Evolutionary conservation across 2,113 vertebrate genomes (phyloP).

Genomic region (Lanius ludovicianus): DNA sequence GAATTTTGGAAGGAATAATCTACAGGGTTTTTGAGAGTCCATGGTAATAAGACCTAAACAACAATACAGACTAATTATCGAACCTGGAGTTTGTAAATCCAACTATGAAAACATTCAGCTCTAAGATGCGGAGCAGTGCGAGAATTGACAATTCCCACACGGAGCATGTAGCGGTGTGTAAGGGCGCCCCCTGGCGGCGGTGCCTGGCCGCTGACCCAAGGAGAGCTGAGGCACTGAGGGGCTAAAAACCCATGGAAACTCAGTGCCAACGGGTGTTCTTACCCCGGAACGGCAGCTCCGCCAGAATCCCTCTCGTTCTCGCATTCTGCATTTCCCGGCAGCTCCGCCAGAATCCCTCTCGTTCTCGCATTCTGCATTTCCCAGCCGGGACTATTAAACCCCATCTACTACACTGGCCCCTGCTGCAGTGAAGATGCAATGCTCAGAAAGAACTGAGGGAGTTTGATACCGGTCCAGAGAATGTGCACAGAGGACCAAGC

Average conservation of each 20-base stretch:
- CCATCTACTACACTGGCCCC: not conserved
- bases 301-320: too few species aligned
- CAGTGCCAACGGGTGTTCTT: not conserved
- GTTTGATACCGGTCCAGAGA: not conserved
- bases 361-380: not conserved
- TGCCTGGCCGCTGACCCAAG: fast-evolving
- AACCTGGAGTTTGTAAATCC: not conserved
- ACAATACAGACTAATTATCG: not conserved
- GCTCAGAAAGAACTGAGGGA: not conserved
- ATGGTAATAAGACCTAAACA: not conserved
- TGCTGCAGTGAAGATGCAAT: not conserved
- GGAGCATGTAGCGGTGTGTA: fast-evolving
- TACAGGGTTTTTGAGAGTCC: not conserved
- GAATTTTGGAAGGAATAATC: not conserved
- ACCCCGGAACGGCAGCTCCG: too few species aligned
- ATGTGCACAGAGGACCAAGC: not conserved
- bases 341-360: too few species aligned
- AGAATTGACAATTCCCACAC: fast-evolving
- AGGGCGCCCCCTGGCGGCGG: not conserved
- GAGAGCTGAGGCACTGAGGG: fast-evolving
- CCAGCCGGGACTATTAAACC: fast-evolving
- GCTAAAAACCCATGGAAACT: not conserved
- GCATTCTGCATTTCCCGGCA: not conserved
- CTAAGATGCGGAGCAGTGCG: fast-evolving
- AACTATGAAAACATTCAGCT: not conserved